Conservation (phyloP, 1,140 invertebrate genomes). For the Alviniconcha marisindica region DNA sequence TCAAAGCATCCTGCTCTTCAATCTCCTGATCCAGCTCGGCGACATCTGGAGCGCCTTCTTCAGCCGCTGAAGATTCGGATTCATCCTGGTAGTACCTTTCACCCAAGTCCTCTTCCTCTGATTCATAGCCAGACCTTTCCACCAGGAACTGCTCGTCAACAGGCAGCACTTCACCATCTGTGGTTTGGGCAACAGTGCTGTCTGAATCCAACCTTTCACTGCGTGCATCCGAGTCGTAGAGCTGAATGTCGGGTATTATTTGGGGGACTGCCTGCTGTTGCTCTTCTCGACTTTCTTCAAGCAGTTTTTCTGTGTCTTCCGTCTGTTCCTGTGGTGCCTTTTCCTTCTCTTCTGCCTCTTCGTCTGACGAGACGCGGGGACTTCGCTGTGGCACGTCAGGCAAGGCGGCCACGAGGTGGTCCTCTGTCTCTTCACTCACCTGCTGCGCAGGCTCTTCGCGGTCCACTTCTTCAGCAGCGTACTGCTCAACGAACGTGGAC, state of each 20-base stretch:
- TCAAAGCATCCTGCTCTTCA: constrained; percentile 46
- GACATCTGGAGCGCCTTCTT: constrained; percentile 23
- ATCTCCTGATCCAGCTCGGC: constrained; percentile 45
- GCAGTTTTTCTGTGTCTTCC: constrained; percentile 23
- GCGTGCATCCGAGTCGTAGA: constrained; percentile 1
- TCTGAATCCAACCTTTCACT: constrained; percentile 2
- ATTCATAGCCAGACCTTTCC: constrained; percentile 22
- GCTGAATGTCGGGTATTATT: constrained; percentile 53
- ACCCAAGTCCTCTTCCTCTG: constrained; percentile 14
- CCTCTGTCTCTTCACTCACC: not conserved
- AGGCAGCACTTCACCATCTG: not conserved
- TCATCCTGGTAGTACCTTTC: constrained; percentile 21
- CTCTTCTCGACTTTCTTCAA: constrained; percentile 1
- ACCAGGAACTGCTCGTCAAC: not conserved
- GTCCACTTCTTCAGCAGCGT: not conserved
- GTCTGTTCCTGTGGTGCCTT: too few species aligned
- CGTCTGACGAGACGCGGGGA: constrained; percentile 31
- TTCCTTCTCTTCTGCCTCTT: constrained; percentile 12
- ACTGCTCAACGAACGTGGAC: not conserved
- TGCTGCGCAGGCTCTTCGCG: not conserved
- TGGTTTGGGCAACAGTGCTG: not conserved
- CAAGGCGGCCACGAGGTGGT: constrained; percentile 6
- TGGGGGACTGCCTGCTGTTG: constrained; percentile 43
- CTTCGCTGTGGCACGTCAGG: constrained; percentile 39
- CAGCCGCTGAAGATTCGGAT: not conserved